A percentile compares a stretch with the other conserved stretches of the same genome.
phyloP scores from a whole-genome alignment of 1,140 invertebrate species.

The Drosophila lacertosa region DNA sequence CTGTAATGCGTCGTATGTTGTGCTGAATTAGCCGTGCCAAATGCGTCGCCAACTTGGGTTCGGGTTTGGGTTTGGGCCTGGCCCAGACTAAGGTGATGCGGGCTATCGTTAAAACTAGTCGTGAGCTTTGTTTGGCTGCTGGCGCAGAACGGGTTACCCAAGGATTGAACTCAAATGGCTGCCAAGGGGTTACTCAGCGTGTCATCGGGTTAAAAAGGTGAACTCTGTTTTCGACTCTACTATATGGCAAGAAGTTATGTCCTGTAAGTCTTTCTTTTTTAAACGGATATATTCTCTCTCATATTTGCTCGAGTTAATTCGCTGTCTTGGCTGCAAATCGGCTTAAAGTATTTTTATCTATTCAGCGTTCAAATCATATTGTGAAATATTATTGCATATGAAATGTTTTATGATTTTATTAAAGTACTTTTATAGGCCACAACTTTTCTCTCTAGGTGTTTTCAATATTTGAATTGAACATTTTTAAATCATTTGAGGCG shows the following conservation, averaged over 20 bases:
- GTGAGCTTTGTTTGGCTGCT: conserved; percentile 29
- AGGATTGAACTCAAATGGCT: conserved; percentile 27
- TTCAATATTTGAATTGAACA: background rate
- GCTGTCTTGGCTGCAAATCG: no score
- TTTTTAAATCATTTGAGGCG: background rate
- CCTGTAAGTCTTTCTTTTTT: no score
- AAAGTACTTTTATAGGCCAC: no score
- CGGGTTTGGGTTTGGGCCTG: background rate
- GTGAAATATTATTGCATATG: no score
- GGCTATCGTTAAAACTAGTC: conserved; percentile 34
- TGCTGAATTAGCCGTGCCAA: conserved; percentile 58
- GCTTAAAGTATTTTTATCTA: no score
- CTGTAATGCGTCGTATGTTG: conserved; percentile 49
- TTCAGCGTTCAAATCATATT: no score
- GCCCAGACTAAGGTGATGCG: conserved; percentile 27
- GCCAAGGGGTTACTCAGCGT: conserved; percentile 11
- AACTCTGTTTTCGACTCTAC: background rate
- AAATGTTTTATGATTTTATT: no score
- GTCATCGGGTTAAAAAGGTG: conserved; percentile 1
- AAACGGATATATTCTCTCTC: no score
- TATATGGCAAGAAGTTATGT: background rate
- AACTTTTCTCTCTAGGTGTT: background rate
- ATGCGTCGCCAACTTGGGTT: conserved; percentile 34
- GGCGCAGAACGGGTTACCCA: conserved; percentile 12
- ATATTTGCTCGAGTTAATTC: no score